Conservation (phyloP, 2,797 vertebrate species). For the Macrochelys suwanniensis region DNA sequence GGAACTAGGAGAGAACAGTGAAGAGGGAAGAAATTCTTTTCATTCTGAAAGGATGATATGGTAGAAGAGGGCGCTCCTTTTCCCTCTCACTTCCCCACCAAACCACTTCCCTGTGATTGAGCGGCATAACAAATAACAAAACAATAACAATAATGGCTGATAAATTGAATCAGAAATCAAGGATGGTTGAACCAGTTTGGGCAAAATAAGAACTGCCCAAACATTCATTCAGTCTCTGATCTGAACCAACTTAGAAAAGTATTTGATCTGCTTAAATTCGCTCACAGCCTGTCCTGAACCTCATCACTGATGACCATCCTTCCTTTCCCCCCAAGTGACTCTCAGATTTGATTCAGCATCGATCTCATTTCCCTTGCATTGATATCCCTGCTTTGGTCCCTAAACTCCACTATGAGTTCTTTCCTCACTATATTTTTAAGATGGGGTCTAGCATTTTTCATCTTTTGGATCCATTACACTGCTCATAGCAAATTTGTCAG, state of each 20-base stretch:
- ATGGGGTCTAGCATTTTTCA: neutral
- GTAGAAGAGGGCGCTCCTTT: neutral
- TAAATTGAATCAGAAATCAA: neutral
- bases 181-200: neutral
- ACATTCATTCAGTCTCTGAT: neutral
- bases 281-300: neutral
- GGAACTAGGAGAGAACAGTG: neutral
- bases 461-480: neutral
- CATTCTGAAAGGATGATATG: neutral
- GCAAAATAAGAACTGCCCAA: conserved; percentile 13
- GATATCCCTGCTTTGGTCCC: neutral
- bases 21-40: neutral
- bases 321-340: neutral
- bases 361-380: neutral
- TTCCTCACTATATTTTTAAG: conserved; percentile 6
- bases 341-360: neutral
- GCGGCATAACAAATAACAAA: neutral
- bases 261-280: neutral
- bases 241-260: neutral
- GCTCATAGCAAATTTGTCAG: conserved; percentile 14
- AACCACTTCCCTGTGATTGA: neutral
- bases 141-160: neutral
- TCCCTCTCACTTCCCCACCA: neutral
- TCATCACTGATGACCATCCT: conserved; percentile 22
- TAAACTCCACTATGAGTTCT: conserved; percentile 3